phyloP scores from a whole-genome alignment of 2,797 vertebrate species.

The Syncerus caffer region DNA sequence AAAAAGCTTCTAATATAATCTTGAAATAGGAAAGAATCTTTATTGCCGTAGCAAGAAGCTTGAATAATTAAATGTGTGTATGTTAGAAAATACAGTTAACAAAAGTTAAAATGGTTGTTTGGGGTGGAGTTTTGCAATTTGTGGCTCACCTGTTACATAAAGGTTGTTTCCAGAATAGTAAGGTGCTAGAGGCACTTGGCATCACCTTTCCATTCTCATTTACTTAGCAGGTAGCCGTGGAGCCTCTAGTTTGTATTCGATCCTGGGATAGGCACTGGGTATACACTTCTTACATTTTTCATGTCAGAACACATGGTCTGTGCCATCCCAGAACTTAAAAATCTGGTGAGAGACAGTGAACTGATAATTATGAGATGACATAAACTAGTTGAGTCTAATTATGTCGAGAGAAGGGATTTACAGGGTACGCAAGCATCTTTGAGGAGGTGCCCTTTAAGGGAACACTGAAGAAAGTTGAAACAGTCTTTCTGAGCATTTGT shows the following conservation, averaged over 20 bases:
- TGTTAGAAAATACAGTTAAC: background rate
- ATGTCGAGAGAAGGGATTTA: background rate
- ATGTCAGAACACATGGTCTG: background rate
- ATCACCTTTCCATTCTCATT: background rate
- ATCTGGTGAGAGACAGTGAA: background rate
- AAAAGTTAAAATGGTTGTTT: slow-evolving; percentile 1
- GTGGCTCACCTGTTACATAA: background rate
- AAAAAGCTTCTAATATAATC: background rate
- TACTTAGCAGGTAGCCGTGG: background rate
- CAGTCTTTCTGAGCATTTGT: background rate
- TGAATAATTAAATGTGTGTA: background rate
- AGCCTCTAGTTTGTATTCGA: background rate
- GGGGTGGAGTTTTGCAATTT: background rate
- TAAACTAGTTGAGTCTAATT: background rate
- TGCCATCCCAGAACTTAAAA: background rate
- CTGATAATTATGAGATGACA: background rate
- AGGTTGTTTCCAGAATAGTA: background rate
- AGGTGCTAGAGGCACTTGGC: background rate
- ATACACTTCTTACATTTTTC: background rate
- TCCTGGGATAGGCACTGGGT: background rate
- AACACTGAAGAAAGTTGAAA: background rate
- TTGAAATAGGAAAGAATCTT: background rate
- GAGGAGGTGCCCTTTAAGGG: background rate
- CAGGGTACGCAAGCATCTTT: background rate
- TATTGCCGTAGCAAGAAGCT: background rate